Evolutionary conservation across 2,888 invertebrate genomes (phyloP), one percentile per base, ranked within the genome.

Genomic region (Cheilosia pagana): DNA sequence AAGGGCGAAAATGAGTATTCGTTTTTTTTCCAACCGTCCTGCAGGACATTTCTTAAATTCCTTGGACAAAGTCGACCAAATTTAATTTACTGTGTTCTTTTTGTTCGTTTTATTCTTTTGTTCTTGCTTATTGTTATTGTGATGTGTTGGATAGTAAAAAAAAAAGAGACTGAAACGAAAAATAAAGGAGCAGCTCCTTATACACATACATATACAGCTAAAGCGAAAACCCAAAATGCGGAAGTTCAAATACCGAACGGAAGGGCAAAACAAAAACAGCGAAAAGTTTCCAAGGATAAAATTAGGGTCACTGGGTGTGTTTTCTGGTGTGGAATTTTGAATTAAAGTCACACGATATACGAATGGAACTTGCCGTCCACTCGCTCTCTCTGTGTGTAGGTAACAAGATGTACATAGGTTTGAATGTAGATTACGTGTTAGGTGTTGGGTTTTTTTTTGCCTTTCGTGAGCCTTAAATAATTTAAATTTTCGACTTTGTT

Each of bases 241-340:
- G 83, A 83, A 83, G 83, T 79, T 83, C 79, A 75, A 74, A 70
- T n/a, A n/a, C 67, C 74, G 78, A 88, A 88, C 89, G 89, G 88
- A 89, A 89, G 88, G 88, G 88, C 89, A 89, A 89, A 89, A 88
- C 88, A 89, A 88, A 85, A 81, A 76, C 67, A 53, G 71, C 57
- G 72, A 87, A 87, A 87, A 88, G 87, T 88, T 89, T 88, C 89
- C 82, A 87, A 89, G 88, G 88, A 88, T 89, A 86, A 89, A 90
- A 90, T 90, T 89, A 90, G 89, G 90, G 90, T 90, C 90, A 90
- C 89, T 90, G 89, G 90, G 90, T 89, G 90, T 89, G 90, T 89
- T 87, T 87, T 87, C 59, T 67, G 53, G 60, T 75, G 52, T 41
- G 52, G 59, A 79, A 70, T 75, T 83, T 23, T 59, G 70, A 79